Base-by-base conservation (phyloP, 2,888 invertebrate genomes). In the Epirrita christyi region DNA sequence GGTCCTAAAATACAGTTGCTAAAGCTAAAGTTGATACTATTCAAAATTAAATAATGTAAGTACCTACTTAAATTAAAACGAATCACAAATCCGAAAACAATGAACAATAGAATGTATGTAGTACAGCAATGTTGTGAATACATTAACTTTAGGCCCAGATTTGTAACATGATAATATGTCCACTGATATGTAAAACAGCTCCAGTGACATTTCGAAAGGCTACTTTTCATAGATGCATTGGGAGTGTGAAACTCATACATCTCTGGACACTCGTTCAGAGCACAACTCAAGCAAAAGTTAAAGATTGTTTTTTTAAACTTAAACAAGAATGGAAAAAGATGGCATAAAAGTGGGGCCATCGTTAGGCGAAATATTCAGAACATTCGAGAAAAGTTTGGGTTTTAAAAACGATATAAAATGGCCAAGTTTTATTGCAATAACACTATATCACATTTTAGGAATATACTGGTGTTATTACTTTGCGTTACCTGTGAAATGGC, bases 321-420 rank as follows among this genome's bases (percentile, higher is more conserved):
- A 38, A 38, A 57, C 55, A 43, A 67, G 53, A 42, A 80, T 78
- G 71, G 75, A 72, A 55, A 71, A 71, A 59, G 61, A 66, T 46
- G 69, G 75, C 63, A 71, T 64, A 50, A 76, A 65, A 62, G 53
- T 65, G 0, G 63, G 68, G 11, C 63, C 67, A 36, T 73, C 77
- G 46, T 55, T 84, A n/a, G 77, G 79, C 77, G 80, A 81, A 76
- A 72, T 77, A 67, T 77, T 88, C 50, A 75, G 76, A 43, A 60
- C 69, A 43, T 80, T 88, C 28, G 88, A 88, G 69, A 89, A 88
- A 67, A 76, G 68, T 64, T 75, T 91, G 48, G 86, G 86, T 1
- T 89, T 86, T 63, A 76, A 88, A 78, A 92, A 90, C 73, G 86
- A 89, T 9, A 83, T 92, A 62, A 92, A 92, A 76, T 92, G 91